A percentile compares a stretch with the other conserved stretches of the same genome.
phyloP scores from a whole-genome alignment of 2,797 vertebrate species.

The Botia almorhae region DNA sequence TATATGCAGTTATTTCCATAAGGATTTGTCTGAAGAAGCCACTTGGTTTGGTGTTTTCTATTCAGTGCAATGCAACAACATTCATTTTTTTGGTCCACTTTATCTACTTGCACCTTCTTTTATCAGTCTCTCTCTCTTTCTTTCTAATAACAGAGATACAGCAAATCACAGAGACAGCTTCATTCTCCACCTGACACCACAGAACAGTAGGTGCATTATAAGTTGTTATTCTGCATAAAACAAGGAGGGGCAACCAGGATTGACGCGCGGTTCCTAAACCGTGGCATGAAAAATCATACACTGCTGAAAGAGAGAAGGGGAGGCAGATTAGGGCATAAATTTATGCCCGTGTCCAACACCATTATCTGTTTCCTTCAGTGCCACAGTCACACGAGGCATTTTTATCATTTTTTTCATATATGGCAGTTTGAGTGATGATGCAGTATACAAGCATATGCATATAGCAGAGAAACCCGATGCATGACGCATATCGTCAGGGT shows the following conservation, averaged over 20 bases:
- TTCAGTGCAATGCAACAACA: neutral
- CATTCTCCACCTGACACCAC: conserved; percentile 33
- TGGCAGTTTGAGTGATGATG: conserved; percentile 56
- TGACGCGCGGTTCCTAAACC: conserved; percentile 9
- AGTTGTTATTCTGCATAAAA: conserved; percentile 40
- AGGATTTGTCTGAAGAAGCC: too few species aligned
- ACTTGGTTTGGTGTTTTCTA: neutral
- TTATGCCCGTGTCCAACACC: conserved; percentile 47
- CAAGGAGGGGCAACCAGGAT: neutral
- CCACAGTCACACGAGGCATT: conserved; percentile 26
- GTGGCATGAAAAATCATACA: conserved; percentile 4
- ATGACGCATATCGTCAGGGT: conserved; percentile 18
- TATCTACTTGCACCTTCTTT: neutral
- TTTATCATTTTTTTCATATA: conserved; percentile 59
- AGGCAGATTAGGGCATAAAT: conserved; percentile 29
- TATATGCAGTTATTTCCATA: too few species aligned
- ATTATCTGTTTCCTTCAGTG: conserved; percentile 41
- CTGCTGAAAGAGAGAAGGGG: neutral
- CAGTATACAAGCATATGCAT: conserved; percentile 8
- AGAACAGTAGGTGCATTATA: conserved; percentile 29
- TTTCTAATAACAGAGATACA: conserved; percentile 11
- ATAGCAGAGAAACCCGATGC: neutral
- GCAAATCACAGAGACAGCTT: conserved; percentile 34
- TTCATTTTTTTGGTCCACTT: neutral
- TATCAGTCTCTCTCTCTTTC: neutral